Evolutionary conservation across 1,140 invertebrate species (phyloP), one percentile per base, ranked within the genome.

Genomic region (Aphaenogaster rudis): DNA sequence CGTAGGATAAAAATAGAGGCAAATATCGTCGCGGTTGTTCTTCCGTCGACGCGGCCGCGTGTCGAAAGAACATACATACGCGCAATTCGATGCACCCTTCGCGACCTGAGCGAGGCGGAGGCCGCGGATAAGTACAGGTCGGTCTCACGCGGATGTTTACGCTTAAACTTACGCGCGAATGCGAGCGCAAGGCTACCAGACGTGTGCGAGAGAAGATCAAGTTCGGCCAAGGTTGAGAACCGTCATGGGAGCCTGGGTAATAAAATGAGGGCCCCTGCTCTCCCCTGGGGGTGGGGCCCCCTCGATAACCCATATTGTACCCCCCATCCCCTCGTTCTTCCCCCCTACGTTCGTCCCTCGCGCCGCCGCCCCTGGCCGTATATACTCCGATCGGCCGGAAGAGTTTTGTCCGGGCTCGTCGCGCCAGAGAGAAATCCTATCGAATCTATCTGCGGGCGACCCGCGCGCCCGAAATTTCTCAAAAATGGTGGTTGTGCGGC

Each of bases 241-340:
- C 95, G 72, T 88, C 52, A 86, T 88, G 88, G 88, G 91, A 91
- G 88, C 90, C 87, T 88, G 93, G 93, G 94, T 94, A 95, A 95
- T 95, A 95, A 95, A 95, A 95, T 95, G 95, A 95, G 95, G 93
- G 93, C 95, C 95, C 94, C 95, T 95, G 95, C 87, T 92, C 92
- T 95, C 93, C 93, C 93, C 92, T 91, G 92, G 92, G 94, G 92
- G 94, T 92, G 94, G 94, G 91, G 92, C 93, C 94, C 94, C 95
- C 94, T 95, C 94, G 94, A 95, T 95, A 95, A 95, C 95, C 95
- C 95, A 95, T 95, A 95, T 95, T 95, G 94, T 95, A 94, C 94
- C 94, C 95, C 93, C 93, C 93, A 88, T 91, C 87, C 92, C 92
- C 90, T 93, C 88, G 87, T 79, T 90, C 91, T 90, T 79, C 85